These are phyloP conservation scores for Malthinus flaveolus DNA, from an alignment of 2,888 invertebrate genomes.

Conservation along the genomic window DNA sequence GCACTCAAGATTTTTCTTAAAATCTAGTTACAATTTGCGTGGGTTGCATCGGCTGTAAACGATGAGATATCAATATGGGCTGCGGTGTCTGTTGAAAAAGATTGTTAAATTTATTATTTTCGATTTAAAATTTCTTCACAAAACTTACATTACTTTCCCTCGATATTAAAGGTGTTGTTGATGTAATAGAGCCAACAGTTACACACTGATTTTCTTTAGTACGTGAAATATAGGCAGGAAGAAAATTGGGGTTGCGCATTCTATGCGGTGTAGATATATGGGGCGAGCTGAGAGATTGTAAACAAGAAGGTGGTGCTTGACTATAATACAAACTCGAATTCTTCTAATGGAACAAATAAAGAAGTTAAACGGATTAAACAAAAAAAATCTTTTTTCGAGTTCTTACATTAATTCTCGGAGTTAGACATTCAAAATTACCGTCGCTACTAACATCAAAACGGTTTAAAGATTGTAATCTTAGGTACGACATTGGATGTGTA, in stretches of 20 bases:
- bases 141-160: constrained; percentile 18
- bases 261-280: constrained; percentile 18
- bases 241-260: constrained; percentile 13
- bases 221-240: constrained; percentile 20
- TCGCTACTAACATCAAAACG: constrained; percentile 1
- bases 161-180: constrained; percentile 20
- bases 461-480: constrained; percentile 41
- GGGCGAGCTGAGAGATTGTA: constrained; percentile 9
- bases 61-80: background rate
- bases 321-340: constrained; percentile 13
- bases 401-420: constrained; percentile 13
- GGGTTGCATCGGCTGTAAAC: background rate
- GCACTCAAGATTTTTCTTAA: background rate
- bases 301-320: constrained; percentile 11
- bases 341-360: constrained; percentile 10
- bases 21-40: constrained; percentile 4
- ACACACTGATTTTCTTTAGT: constrained; percentile 16
- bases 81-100: background rate
- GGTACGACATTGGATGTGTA: constrained; percentile 51
- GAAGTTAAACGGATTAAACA: constrained; percentile 4
- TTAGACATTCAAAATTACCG: constrained; percentile 7
- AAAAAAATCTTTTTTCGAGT: background rate
- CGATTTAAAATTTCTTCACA: background rate
- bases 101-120: background rate
- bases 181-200: constrained; percentile 13